phyloP scores from a whole-genome alignment of 2,797 vertebrate genomes.

The Acropternis orthonyx region DNA sequence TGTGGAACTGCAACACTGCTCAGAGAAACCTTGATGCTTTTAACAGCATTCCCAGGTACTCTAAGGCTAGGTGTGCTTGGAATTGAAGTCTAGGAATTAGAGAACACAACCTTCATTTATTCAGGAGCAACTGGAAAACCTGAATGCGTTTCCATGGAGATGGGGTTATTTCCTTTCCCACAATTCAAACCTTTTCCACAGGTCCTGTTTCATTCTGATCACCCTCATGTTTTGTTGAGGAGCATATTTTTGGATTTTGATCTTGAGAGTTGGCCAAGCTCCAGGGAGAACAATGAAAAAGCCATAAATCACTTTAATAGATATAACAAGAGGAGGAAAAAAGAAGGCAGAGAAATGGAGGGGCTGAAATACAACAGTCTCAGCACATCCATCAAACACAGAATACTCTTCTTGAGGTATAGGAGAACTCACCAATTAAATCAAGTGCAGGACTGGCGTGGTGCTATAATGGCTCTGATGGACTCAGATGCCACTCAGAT shows the following conservation, averaged over 20 bases:
- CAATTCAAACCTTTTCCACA: conserved; percentile 64
- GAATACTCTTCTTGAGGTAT: not conserved
- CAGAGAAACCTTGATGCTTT: conserved; percentile 11
- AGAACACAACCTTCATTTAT: conserved; percentile 71
- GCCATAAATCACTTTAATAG: conserved; percentile 66
- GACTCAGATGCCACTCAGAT: not conserved
- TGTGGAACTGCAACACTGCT: not conserved
- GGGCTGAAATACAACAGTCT: conserved; percentile 51
- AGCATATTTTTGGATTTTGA: conserved; percentile 52
- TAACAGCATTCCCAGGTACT: conserved; percentile 6
- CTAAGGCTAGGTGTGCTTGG: conserved; percentile 14
- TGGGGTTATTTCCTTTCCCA: conserved; percentile 67
- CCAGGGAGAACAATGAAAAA: conserved; percentile 74
- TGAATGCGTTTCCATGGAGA: conserved; percentile 54
- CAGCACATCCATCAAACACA: conserved; percentile 43
- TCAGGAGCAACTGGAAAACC: conserved; percentile 54
- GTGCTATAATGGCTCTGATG: not conserved
- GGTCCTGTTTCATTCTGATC: conserved; percentile 66
- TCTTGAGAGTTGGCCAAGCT: conserved; percentile 56
- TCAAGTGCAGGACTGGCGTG: not conserved
- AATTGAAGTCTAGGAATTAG: conserved; percentile 25
- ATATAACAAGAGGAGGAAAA: conserved; percentile 42
- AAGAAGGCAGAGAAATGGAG: conserved; percentile 6
- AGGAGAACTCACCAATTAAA: not conserved
- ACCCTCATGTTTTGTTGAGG: conserved; percentile 56